phyloP scores from a whole-genome alignment of 2,888 invertebrate species.

The Platypus cylindrus region DNA sequence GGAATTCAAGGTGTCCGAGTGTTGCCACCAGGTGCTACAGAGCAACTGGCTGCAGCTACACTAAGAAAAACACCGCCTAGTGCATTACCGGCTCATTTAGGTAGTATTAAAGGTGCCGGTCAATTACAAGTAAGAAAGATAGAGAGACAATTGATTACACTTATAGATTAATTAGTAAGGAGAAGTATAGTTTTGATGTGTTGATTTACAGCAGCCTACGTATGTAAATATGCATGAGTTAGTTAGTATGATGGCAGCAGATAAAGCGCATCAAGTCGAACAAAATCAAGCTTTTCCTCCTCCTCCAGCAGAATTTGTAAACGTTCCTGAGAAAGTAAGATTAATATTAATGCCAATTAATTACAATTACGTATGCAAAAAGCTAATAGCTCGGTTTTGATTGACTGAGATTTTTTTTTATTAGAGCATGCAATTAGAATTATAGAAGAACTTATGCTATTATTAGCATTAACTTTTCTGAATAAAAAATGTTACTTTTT shows the following conservation, averaged over 20 bases:
- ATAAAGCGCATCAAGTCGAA: constrained; percentile 54
- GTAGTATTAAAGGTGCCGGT: constrained; percentile 1
- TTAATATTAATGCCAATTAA: too few relatives aligned
- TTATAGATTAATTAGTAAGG: too few relatives aligned
- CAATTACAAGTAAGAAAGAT: constrained; percentile 7
- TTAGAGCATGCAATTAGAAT: too few relatives aligned
- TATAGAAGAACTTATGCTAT: too few relatives aligned
- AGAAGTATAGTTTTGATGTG: too few relatives aligned
- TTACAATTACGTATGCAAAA: too few relatives aligned
- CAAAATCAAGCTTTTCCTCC: constrained; percentile 38
- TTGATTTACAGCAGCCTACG: constrained; percentile 59
- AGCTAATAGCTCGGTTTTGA: too few relatives aligned
- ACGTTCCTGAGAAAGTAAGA: constrained; percentile 40
- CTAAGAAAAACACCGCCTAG: constrained; percentile 43
- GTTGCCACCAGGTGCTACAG: constrained; percentile 33
- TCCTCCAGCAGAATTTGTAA: constrained; percentile 38
- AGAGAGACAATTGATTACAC: not conserved
- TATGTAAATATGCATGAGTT: constrained; percentile 89
- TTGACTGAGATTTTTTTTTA: too few relatives aligned
- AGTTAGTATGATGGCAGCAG: constrained; percentile 68
- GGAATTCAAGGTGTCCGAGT: constrained; percentile 34
- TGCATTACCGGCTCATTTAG: constrained; percentile 59
- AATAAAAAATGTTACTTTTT: too few relatives aligned
- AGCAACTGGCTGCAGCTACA: constrained; percentile 37
- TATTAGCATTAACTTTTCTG: too few relatives aligned